phyloP scores from a whole-genome alignment of 2,797 vertebrate genomes.

The Ctenopoma multispine region DNA sequence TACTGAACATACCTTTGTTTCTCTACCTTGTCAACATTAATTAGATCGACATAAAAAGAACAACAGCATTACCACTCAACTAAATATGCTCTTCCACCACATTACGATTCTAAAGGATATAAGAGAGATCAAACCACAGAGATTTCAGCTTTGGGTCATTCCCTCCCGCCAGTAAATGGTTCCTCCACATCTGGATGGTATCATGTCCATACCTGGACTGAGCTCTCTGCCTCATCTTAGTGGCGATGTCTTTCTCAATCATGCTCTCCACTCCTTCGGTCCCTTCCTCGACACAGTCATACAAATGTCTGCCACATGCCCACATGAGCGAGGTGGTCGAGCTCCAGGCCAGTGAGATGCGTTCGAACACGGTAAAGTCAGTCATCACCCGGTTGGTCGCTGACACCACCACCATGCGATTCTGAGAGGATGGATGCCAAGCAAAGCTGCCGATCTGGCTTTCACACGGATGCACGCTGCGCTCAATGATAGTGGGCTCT shows the following conservation, averaged over 20 bases:
- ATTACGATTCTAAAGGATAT: slow-evolving; percentile 90
- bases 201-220: slow-evolving; percentile 96
- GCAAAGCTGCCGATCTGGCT: slow-evolving; percentile 95
- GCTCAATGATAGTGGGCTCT: slow-evolving; percentile 98
- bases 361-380: slow-evolving; percentile 98
- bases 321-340: slow-evolving; percentile 96
- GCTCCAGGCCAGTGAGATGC: slow-evolving; percentile 97
- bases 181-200: slow-evolving; percentile 95
- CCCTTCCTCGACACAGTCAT: slow-evolving; percentile 92
- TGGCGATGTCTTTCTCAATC: slow-evolving; percentile 93
- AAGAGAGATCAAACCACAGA: slow-evolving; percentile 95
- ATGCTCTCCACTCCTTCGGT: slow-evolving; percentile 83
- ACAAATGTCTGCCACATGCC: slow-evolving; percentile 96
- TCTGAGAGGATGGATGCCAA: slow-evolving; percentile 97
- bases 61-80: no score
- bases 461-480: slow-evolving; percentile 94
- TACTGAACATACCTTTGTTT: neutral
- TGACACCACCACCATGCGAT: slow-evolving; percentile 98
- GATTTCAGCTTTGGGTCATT: slow-evolving; percentile 95
- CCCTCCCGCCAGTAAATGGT: slow-evolving; percentile 93
- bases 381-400: slow-evolving; percentile 93
- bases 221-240: slow-evolving; percentile 96
- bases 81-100: neutral
- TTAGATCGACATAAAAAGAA: neutral
- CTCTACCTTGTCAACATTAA: neutral